Base-by-base conservation (phyloP, 2,888 invertebrate genomes). In the Apodemia duryi region DNA sequence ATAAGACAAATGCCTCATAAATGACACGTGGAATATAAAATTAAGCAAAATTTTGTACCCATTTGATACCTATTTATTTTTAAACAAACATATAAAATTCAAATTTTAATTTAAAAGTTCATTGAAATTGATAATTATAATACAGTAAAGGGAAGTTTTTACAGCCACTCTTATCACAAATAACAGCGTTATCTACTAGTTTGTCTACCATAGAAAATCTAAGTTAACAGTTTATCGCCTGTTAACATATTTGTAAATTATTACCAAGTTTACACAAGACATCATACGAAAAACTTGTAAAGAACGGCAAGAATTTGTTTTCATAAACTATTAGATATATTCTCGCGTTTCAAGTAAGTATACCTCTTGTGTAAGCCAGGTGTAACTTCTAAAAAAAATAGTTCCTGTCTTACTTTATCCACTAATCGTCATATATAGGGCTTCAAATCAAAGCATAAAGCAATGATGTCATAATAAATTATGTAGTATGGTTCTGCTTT, bases 111-210 rank as follows among this genome's bases (percentile, higher is more conserved):
- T 52, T 65, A 67, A 63, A 65, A 62, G 51, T 49, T 64, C 66
- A 52, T 49, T 66, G 61, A 70, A 69, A 70, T 70, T 28, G 51
- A 63, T 67, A 63, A 13, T 46, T 60, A 72, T 52, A 61, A 68
- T 68, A 83, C 81, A 84, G 77, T 78, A 83, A 81, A 82, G 75
- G 79, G 76, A 82, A 79, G 78, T 78, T 83, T 83, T 86, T 89
- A 90, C 91, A 91, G 90, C 90, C 91, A 87, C 90, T 85, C 90
- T 90, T 91, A 91, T 91, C 91, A 91, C 91, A 90, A 85, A 86
- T 84, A 81, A 89, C 85, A 87, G 82, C 84, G 74, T 85, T 83
- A 87, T 73, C 81, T 82, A 84, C 84, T 85, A 88, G 78, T 85
- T 83, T 82, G 80, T 85, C 85, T 90, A 90, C 81, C 77, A 88